Evolutionary conservation across 2,888 invertebrate species (phyloP).

Genomic region (Eilema depressum): DNA sequence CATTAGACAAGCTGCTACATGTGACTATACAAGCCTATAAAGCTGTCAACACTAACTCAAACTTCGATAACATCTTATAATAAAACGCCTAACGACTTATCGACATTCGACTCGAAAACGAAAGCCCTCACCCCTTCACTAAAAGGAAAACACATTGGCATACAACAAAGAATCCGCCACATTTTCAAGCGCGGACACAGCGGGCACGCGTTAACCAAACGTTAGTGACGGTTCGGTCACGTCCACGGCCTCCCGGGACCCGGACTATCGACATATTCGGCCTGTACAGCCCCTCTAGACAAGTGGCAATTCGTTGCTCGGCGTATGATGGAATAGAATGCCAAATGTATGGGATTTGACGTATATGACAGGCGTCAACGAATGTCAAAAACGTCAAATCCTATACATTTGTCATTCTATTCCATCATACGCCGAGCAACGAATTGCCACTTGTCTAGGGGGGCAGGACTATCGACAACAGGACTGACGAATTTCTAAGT

Average conservation of each 20-base stretch:
- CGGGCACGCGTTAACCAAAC: constrained; percentile 54
- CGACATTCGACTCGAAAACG: constrained; percentile 56
- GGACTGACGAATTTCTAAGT: constrained; percentile 78
- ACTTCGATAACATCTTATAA: constrained; percentile 1
- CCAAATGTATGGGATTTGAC: too few relatives aligned
- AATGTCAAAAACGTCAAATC: too few relatives aligned
- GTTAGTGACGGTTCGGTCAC: constrained; percentile 72
- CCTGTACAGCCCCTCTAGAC: too few relatives aligned
- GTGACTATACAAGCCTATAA: too few relatives aligned
- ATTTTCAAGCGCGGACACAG: constrained; percentile 65
- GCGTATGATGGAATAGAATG: too few relatives aligned
- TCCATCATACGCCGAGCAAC: too few relatives aligned
- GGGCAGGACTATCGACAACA: too few relatives aligned
- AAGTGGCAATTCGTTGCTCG: too few relatives aligned
- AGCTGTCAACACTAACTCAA: neutral
- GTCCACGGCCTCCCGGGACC: constrained; percentile 65
- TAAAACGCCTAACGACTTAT: constrained; percentile 16
- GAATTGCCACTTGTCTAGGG: too few relatives aligned
- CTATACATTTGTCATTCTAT: too few relatives aligned
- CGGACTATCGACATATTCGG: constrained; percentile 78
- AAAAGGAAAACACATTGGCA: constrained; percentile 71
- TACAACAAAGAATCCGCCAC: constrained; percentile 67
- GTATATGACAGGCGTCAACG: too few relatives aligned
- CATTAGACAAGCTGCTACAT: too few relatives aligned
- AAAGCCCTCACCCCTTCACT: constrained; percentile 59